Conservation (phyloP, 1,140 invertebrate genomes). For the Pristionchus pacificus region DNA sequence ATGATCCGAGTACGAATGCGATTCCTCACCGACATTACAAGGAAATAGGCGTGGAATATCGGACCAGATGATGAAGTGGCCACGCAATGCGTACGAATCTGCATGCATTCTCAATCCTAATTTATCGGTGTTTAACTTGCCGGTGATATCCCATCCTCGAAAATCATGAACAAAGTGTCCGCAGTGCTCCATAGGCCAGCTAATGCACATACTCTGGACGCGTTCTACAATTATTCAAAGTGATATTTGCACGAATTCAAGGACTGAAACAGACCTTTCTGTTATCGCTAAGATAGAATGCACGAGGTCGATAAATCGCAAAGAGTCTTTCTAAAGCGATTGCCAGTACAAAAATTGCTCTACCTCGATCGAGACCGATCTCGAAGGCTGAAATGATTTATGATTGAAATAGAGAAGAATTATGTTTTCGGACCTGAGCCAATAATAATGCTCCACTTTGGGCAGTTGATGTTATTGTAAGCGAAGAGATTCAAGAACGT, state of each 20-base stretch:
- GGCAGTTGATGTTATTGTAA: constrained; percentile 26
- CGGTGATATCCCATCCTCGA: constrained; percentile 21
- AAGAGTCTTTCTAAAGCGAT: constrained; percentile 17
- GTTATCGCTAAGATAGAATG: constrained; percentile 17
- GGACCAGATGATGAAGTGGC: constrained; percentile 24
- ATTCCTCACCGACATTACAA: too few species aligned
- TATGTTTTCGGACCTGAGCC: constrained; percentile 12
- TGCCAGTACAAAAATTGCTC: constrained; percentile 6
- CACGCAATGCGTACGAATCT: constrained; percentile 27
- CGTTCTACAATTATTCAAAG: constrained; percentile 9
- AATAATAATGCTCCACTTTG: constrained; percentile 21
- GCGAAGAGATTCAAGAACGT: constrained; percentile 23
- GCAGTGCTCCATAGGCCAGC: constrained; percentile 3
- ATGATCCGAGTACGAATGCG: too few species aligned
- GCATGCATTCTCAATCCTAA: too few species aligned
- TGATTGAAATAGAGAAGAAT: neutral
- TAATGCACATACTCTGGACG: constrained; percentile 7
- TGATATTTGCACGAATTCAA: too few species aligned
- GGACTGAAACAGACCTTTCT: too few species aligned
- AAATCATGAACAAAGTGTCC: constrained; percentile 16
- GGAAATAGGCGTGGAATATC: constrained; percentile 20
- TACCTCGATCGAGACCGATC: constrained; percentile 16
- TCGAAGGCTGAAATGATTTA: constrained; percentile 8
- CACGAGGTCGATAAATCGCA: constrained; percentile 10
- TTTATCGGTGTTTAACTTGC: too few species aligned